Percentiles rank a stretch among this genome's conserved stretches.
Evolutionary conservation across 2,888 invertebrate genomes (phyloP).

Genomic region (Ectobius pallidus): DNA sequence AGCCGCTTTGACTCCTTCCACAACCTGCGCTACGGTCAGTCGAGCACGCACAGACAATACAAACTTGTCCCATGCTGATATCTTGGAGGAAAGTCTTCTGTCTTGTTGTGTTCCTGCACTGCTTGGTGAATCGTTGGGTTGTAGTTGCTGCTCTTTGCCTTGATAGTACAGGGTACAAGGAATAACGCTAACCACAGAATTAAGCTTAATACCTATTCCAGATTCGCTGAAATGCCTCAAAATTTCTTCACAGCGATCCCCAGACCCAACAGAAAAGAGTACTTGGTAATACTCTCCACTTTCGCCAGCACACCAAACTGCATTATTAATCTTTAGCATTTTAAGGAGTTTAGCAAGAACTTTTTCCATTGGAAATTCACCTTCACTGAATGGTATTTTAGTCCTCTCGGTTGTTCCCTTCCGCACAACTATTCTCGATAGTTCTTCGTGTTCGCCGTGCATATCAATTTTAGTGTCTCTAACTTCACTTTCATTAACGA

Average conservation of each 20-base stretch:
- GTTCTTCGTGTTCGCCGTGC: too few relatives aligned
- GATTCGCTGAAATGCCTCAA: slow-evolving; percentile 63
- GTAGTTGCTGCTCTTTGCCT: too few relatives aligned
- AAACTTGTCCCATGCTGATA: slow-evolving; percentile 64
- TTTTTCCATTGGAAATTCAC: too few relatives aligned
- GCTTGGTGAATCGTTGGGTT: too few relatives aligned
- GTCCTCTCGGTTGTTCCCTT: too few relatives aligned
- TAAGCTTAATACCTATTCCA: slow-evolving; percentile 65
- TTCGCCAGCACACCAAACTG: slow-evolving; percentile 71
- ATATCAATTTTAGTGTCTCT: too few relatives aligned
- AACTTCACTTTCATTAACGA: too few relatives aligned
- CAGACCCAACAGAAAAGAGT: slow-evolving; percentile 64
- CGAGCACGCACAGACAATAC: slow-evolving; percentile 69
- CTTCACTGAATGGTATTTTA: too few relatives aligned
- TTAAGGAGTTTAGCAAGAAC: too few relatives aligned
- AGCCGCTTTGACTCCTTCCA: slow-evolving; percentile 69
- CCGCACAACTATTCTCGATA: too few relatives aligned
- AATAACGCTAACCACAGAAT: slow-evolving; percentile 63
- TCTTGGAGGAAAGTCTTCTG: background rate
- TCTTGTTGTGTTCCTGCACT: too few relatives aligned
- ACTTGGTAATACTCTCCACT: slow-evolving; percentile 67
- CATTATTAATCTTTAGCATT: slow-evolving; percentile 71
- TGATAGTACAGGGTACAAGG: too few relatives aligned
- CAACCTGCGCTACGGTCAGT: slow-evolving; percentile 73
- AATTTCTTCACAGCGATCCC: slow-evolving; percentile 64